These are phyloP conservation scores for Sceloporus undulatus DNA, from an alignment of 2,113 vertebrate genomes.

Conservation along the genomic window DNA sequence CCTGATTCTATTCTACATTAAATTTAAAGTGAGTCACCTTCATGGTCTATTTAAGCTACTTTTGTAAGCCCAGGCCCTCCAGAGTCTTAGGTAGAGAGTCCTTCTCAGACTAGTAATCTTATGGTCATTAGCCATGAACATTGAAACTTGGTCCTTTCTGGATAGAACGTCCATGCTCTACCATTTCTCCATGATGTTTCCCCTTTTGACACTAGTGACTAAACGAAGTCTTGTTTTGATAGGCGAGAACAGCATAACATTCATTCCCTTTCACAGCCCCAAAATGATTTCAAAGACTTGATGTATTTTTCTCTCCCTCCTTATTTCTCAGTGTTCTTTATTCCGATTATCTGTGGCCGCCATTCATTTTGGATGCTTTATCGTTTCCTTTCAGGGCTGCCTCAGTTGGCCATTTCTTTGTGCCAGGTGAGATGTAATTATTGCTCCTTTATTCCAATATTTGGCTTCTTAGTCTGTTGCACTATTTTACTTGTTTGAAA, in stretches of 20 bases:
- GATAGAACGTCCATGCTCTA: background rate
- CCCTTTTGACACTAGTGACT: background rate
- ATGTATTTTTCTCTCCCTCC: background rate
- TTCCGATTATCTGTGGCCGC: conserved; percentile 34
- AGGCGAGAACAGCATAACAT: background rate
- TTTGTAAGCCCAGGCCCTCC: too few relatives aligned
- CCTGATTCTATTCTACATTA: conserved; percentile 4
- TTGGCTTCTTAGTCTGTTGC: background rate
- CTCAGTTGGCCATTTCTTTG: background rate
- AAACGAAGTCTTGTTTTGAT: background rate
- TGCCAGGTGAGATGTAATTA: conserved; percentile 21
- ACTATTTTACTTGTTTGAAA: background rate
- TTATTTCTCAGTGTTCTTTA: conserved; percentile 23
- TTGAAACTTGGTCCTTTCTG: background rate
- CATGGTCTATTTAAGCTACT: too few relatives aligned
- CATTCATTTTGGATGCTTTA: conserved; percentile 17
- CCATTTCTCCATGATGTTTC: background rate
- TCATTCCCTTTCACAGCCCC: background rate
- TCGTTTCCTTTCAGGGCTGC: conserved; percentile 12
- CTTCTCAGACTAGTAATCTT: background rate
- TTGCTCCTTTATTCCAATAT: conserved; percentile 24
- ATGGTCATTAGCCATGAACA: background rate
- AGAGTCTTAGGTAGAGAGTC: background rate
- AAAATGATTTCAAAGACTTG: conserved; percentile 36
- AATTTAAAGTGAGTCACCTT: too few relatives aligned